phyloP scores from a whole-genome alignment of 2,113 vertebrate genomes.

The Peromyscus maniculatus region DNA sequence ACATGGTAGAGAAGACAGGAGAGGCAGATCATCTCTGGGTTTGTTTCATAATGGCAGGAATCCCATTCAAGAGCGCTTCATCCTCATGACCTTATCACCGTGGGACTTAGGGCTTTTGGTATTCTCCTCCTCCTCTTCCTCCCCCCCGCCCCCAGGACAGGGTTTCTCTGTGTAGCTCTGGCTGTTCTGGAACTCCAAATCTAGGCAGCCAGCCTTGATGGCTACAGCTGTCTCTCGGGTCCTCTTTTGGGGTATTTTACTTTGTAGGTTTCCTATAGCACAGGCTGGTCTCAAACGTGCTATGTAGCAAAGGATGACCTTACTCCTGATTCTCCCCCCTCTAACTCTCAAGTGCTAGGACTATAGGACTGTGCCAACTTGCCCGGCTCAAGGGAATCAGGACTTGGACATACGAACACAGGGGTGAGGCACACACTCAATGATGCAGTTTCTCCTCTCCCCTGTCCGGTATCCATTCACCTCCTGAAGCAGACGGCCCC shows the following conservation, averaged over 20 bases:
- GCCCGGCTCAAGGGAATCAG: not conserved
- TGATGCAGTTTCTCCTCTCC: no score
- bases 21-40: not conserved
- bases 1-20: not conserved
- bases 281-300: not conserved
- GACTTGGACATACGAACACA: not conserved
- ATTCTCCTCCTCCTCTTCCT: no score
- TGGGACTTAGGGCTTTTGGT: not conserved
- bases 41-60: not conserved
- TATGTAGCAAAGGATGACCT: not conserved
- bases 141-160: no score
- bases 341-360: not conserved
- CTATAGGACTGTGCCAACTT: not conserved
- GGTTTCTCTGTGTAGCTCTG: not conserved
- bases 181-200: not conserved
- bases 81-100: not conserved
- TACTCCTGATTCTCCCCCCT: not conserved
- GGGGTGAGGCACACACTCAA: not conserved
- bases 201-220: not conserved
- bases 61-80: no score
- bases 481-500: not conserved
- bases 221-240: not conserved
- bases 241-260: not conserved
- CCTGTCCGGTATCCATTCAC: not conserved
- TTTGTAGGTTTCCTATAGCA: not conserved